Base-by-base conservation (phyloP, 1,140 invertebrate genomes). In the Sinonovacula constricta region DNA sequence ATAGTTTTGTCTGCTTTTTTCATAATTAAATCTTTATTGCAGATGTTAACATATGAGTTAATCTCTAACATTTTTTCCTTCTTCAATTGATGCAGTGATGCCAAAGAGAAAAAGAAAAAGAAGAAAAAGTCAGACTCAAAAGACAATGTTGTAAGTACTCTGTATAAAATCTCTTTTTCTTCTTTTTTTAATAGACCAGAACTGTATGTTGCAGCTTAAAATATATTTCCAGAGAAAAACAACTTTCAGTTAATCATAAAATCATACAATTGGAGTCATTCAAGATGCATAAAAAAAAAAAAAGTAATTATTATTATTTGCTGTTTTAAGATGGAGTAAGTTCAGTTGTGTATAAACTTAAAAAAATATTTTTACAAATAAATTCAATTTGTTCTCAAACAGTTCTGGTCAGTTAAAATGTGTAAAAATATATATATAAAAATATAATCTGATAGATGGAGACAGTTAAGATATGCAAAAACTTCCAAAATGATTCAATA, bases 31-130 rank as follows among this genome's bases (percentile, higher is more conserved):
- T n/a, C n/a, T n/a, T n/a, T n/a, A n/a, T n/a, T n/a, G n/a, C n/a
- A n/a, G n/a, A n/a, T n/a, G n/a, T n/a, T n/a, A n/a, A n/a, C n/a
- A n/a, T n/a, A n/a, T n/a, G n/a, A n/a, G n/a, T n/a, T n/a, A n/a
- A n/a, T n/a, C n/a, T n/a, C n/a, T 49, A 12, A 45, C 45, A 54
- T 56, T 49, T 57, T 18, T 3, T 1, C 18, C 18, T n/a, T 15
- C 31, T 15, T 31, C 10, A 33, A 10, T 57, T 39, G 56, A 79
- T 81, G 26, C 66, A 87, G 84, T 59, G 85, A 86, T 70, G 83
- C 83, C 53, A 85, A 80, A 60, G 84, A 83, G 75, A 87, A 86
- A 80, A 88, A 87, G 76, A 88, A 85, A 56, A 86, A 83, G 76
- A 75, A 82, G 33, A 86, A 84, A 59, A 81, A 82, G 57, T 33